Evolutionary conservation across 2,797 vertebrate species (phyloP).

Genomic region (Protosalanx chinensis): DNA sequence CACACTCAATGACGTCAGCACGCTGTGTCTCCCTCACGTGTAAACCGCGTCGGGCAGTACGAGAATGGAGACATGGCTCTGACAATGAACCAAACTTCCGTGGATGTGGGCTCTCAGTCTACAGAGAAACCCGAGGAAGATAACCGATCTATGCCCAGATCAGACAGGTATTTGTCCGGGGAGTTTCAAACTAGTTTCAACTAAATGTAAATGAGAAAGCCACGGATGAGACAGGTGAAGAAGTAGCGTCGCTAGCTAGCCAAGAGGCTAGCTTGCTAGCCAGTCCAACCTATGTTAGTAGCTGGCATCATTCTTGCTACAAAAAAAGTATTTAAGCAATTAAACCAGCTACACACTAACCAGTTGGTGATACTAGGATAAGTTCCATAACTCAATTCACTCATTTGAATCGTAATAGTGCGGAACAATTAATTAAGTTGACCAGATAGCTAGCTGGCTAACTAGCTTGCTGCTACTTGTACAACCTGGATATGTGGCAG

Average conservation of each 20-base stretch:
- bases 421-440: too few species aligned
- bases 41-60: slow-evolving; percentile 42
- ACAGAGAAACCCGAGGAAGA: slow-evolving; percentile 42
- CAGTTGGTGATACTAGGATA: not conserved
- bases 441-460: too few species aligned
- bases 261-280: not conserved
- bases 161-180: slow-evolving; percentile 64
- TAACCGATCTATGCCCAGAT: slow-evolving; percentile 54
- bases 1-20: slow-evolving; percentile 39
- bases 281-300: not conserved
- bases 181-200: not conserved
- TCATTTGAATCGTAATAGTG: too few species aligned
- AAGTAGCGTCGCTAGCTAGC: not conserved
- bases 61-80: slow-evolving; percentile 62
- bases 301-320: not conserved
- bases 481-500: too few species aligned
- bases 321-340: not conserved
- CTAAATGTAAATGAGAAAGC: not conserved
- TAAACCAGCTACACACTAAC: not conserved
- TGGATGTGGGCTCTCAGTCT: slow-evolving; percentile 19
- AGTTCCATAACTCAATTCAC: too few species aligned
- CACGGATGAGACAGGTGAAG: not conserved
- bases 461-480: too few species aligned
- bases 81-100: slow-evolving; percentile 28
- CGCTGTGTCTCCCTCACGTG: slow-evolving; percentile 39